phyloP scores from a whole-genome alignment of 92 coral and sea anemone species.

The Metridium senile region DNA sequence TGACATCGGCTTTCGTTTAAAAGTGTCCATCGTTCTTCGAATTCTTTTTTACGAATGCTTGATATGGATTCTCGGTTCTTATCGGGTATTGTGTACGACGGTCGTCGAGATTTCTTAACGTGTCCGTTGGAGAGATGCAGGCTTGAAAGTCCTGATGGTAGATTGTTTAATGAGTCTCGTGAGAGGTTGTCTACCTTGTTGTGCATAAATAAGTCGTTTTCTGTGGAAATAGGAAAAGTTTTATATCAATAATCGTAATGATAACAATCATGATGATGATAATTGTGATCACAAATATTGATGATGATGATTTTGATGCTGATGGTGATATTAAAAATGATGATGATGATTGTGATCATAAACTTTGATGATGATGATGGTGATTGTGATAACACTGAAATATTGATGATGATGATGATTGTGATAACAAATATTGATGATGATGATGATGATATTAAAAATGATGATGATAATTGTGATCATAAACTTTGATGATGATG shows the following conservation, averaged over 20 bases:
- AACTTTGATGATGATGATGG: too few relatives aligned
- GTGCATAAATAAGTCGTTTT: constrained; percentile 2
- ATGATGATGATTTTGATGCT: too few relatives aligned
- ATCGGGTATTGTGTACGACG: not conserved
- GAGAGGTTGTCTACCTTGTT: constrained; percentile 18
- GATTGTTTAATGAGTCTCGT: constrained; percentile 11
- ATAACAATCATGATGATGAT: too few relatives aligned
- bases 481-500: too few relatives aligned
- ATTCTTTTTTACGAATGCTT: constrained; percentile 37
- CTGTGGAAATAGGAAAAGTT: not conserved
- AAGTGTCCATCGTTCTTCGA: constrained; percentile 9
- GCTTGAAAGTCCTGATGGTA: constrained; percentile 6
- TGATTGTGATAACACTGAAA: too few relatives aligned
- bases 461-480: too few relatives aligned
- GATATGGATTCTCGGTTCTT: constrained; percentile 11
- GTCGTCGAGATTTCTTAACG: not conserved
- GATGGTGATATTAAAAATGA: too few relatives aligned
- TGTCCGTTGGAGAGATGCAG: constrained; percentile 12
- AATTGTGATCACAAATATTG: too few relatives aligned
- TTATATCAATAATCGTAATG: not conserved
- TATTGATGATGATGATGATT: too few relatives aligned
- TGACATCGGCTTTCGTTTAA: constrained; percentile 19
- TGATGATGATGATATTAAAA: too few relatives aligned
- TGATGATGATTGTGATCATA: too few relatives aligned
- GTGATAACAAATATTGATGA: too few relatives aligned